Evolutionary conservation across 2,113 vertebrate genomes (phyloP), one percentile per base, ranked within the genome.

Genomic region (Lasiurus cinereus): DNA sequence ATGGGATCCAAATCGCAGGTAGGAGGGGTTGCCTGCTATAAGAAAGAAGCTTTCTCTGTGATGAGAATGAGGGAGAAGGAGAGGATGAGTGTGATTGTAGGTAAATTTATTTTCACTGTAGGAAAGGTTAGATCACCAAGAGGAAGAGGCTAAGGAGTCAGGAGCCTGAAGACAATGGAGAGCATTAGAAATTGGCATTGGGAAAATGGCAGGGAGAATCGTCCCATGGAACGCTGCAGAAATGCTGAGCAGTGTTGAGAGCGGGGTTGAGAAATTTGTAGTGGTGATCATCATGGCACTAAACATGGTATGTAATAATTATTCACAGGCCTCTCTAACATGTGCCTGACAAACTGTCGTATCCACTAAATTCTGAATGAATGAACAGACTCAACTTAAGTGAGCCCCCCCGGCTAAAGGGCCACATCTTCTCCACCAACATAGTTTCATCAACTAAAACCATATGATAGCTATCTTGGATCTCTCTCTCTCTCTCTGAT

Each of bases 371-470:
- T 56, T 46, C 2, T 59, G 43, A 80, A 67, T 12, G 54, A 90
- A 39, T 39, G 52, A 73, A 83, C 11, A 48, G 54, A 84, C 54
- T 66, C 82, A 10, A 50, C 78, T 84, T 80, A 74, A 33, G 15
- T 66, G 10, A 78, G 31, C 10, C 62, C 18, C 18, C 88, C 36
- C 27, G 29, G 66, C 46, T 56, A 84, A 93, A 82, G 29, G 48
- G 31, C 79, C 56, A 29, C 29, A 33, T 82, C 27, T 74, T 66
- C 24, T 39, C 36, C 21, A 18, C 46, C 36, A 66, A 72, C 24
- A 72, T 15, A 82, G 67, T 94, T 90, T 90, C 18, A 73, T 67
- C 85, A 93, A 8, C 91, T 69, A 70, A 94, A 85, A 90, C 48
- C 24, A 33, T 52, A 31, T 39, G 18, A 74, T 69, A 80, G 56